Evolutionary conservation across 2,888 invertebrate species (phyloP).

Genomic region (Calameuta idolon): DNA sequence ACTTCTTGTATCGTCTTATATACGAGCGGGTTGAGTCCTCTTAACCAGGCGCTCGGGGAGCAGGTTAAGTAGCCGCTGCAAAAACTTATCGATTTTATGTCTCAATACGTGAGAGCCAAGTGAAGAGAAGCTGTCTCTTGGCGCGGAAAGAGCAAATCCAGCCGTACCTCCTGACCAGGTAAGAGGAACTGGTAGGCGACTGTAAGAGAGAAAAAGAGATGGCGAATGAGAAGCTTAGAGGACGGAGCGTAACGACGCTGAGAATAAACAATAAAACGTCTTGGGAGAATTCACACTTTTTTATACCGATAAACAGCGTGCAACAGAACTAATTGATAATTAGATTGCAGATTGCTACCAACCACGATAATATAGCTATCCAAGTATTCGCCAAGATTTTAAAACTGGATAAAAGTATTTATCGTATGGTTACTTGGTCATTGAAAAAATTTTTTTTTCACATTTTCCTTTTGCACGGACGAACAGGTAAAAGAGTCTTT

Average conservation of each 20-base stretch:
- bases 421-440: background rate
- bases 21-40: background rate
- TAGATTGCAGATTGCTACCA: slow-evolving; percentile 19
- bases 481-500: background rate
- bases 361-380: background rate
- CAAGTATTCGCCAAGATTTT: background rate
- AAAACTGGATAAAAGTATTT: background rate
- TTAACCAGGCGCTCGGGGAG: slow-evolving; percentile 12
- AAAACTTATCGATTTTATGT: slow-evolving; percentile 51
- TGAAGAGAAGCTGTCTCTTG: slow-evolving; percentile 17
- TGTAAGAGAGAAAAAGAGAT: slow-evolving; percentile 20
- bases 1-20: slow-evolving; percentile 5
- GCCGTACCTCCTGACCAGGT: background rate
- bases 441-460: too few species aligned
- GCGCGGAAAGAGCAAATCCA: background rate
- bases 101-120: slow-evolving; percentile 41
- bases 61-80: slow-evolving; percentile 37
- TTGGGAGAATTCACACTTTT: slow-evolving; percentile 19
- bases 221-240: background rate
- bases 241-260: slow-evolving; percentile 4
- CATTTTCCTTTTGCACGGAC: background rate
- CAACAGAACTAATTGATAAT: slow-evolving; percentile 49
- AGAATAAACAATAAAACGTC: background rate
- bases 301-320: slow-evolving; percentile 36
- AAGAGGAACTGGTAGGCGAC: slow-evolving; percentile 14